Base-by-base conservation (phyloP, 2,113 vertebrate species). In the Hydrochoerus hydrochaeris region DNA sequence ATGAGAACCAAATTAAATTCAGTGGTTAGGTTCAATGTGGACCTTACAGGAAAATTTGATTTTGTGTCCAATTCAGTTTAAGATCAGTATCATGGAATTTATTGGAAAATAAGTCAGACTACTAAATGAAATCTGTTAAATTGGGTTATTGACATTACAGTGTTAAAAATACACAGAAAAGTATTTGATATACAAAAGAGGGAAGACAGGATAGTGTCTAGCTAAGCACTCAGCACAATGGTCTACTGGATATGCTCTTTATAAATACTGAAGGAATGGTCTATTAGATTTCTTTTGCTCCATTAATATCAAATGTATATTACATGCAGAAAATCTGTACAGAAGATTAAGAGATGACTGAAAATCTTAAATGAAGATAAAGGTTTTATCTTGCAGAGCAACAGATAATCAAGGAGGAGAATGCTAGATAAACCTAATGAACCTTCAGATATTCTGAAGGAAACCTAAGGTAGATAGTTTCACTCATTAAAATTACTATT, bases 401-500 rank as follows among this genome's bases (percentile, higher is more conserved):
- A 69, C 30, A 90, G 11, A 81, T 86, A 75, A 73, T 78, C 30
- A 67, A 44, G 30, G 30, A 94, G 63, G 38, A 75, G 28, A 92
- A 83, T 62, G 41, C 17, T 44, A 65, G 16, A 4, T 20, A 85
- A 49, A 78, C 54, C n/a, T 62, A 28, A 58, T 85, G 41, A 77
- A 54, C 7, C 13, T 65, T 83, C 17, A 84, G 30, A 54, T 46
- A 41, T 57, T 78, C 46, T 92, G 65, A 78, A 60, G 38, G 41
- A 97, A 20, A 83, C 24, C 54, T 83, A 71, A 41, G 30, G 41
- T 46, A 80, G 38, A 77, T 57, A 20, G n/a, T 71, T 49, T 63
- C 28, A 32, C 24, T 78, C 60, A 24, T 35, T 78, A 62, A 88
- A 91, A 88, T 75, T 96, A 94, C 85, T 80, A 85, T 49, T 46